Evolutionary conservation across 1,140 invertebrate genomes (phyloP), one percentile per base, ranked within the genome.

Genomic region (Aethina tumida): DNA sequence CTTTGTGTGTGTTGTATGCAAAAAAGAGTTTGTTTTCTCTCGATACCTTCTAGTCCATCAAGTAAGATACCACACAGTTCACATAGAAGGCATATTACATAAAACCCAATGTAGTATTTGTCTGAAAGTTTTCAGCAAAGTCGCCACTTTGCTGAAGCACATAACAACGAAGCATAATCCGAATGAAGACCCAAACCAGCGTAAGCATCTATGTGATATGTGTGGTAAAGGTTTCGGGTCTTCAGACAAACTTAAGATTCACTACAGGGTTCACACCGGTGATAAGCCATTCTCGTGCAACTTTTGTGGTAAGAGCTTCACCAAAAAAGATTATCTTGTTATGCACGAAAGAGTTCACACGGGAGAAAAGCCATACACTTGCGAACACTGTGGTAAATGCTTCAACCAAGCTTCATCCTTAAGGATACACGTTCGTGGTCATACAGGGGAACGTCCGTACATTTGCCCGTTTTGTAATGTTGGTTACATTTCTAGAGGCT

Each of bases 1-100:
- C 0, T 74, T 73, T 45, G 60, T 60, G 13, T 82, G 79, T 47
- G 68, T 71, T 22, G 63, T 74, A 2, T 81, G 79, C 49, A 64
- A 68, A 2, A 71, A 72, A 31, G 60, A 63, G 1, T 80, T 39
- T 30, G 31, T 37, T 8, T 43, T 41, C 40, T 74, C 57, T 58
- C 74, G 62, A 58, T 56, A 42, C 56, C 55, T 27, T 53, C 50
- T 26, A 55, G 62, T 17, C 10, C 63, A 13, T 40, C 63, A 24
- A 55, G 66, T 12, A 46, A 49, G 26, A 65, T 64, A 62, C 55
- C 75, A 56, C 40, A 58, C 53, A 2, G 65, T 41, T 9, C 27
- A 15, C 9, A 46, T 49, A 14, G 37, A 45, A 15, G 44, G 48
- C 8, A 32, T 37, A 6, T 24, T 45, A 9, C 18, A 43, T 10